Conservation (phyloP, 2,797 vertebrate species). For the Hippocampus kuda region DNA sequence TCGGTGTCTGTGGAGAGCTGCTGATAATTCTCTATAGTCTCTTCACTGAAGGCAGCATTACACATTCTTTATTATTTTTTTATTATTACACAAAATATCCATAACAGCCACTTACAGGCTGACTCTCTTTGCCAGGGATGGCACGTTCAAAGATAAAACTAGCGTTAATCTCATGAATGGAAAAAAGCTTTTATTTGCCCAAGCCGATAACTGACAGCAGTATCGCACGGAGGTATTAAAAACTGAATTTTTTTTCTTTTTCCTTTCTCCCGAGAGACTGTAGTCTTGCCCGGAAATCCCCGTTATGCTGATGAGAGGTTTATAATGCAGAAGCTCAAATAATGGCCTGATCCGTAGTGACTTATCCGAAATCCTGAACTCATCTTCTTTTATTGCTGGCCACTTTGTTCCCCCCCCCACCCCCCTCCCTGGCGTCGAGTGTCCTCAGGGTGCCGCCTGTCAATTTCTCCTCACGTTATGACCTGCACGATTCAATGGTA, state of each 20-base stretch:
- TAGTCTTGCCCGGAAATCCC: constrained; percentile 49
- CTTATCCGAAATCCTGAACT: constrained; percentile 62
- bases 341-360: constrained; percentile 57
- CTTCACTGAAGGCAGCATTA: background rate
- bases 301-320: constrained; percentile 58
- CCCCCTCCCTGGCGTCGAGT: constrained; percentile 34
- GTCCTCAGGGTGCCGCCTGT: constrained; percentile 35
- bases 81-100: background rate
- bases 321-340: constrained; percentile 59
- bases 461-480: constrained; percentile 33
- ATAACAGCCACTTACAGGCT: background rate
- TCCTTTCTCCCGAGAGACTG: constrained; percentile 27
- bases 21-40: constrained; percentile 5
- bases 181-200: constrained; percentile 28
- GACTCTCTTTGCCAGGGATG: background rate
- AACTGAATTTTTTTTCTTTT: constrained; percentile 1
- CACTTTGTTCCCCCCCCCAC: constrained; percentile 42
- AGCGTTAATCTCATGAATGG: constrained; percentile 22
- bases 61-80: background rate
- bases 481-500: background rate
- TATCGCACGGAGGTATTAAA: constrained; percentile 21
- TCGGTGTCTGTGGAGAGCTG: background rate
- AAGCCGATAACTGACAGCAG: constrained; percentile 32
- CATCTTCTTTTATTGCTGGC: constrained; percentile 62
- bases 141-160: constrained; percentile 14